These are phyloP conservation scores for Drosophila truncata DNA, from an alignment of 1,140 invertebrate species.

Conservation along the genomic window DNA sequence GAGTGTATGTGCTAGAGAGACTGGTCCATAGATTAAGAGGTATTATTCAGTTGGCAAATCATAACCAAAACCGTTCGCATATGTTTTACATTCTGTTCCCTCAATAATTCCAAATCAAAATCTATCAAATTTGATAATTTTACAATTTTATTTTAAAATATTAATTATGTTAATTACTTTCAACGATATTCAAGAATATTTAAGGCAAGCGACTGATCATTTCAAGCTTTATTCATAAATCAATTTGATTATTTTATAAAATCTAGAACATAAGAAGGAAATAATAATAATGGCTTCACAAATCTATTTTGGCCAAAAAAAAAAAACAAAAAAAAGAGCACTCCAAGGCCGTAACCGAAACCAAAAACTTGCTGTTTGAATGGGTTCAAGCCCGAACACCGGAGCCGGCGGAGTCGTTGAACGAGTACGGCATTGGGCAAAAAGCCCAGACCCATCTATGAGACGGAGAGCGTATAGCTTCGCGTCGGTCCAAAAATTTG, in stretches of 20 bases:
- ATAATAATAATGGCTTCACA: background rate
- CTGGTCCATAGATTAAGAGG: constrained; percentile 81
- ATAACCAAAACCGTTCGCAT: constrained; percentile 14
- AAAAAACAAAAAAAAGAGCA: background rate
- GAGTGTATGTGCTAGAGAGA: constrained; percentile 57
- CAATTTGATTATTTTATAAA: background rate
- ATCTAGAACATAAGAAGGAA: constrained; percentile 1
- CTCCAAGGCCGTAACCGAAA: constrained; percentile 4
- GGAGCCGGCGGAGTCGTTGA: constrained; percentile 53
- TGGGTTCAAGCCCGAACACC: constrained; percentile 48
- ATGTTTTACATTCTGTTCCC: constrained; percentile 9
- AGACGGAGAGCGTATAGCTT: constrained; percentile 5
- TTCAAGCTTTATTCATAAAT: background rate
- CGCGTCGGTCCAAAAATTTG: constrained; percentile 34
- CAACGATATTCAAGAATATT: background rate
- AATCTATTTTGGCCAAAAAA: constrained; percentile 10
- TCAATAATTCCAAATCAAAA: background rate
- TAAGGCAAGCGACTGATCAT: background rate
- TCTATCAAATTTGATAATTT: background rate
- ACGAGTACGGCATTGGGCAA: constrained; percentile 63
- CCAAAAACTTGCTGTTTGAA: background rate
- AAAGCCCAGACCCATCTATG: constrained; percentile 22
- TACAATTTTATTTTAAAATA: background rate
- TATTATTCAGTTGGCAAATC: constrained; percentile 68
- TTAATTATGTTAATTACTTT: background rate